Base-by-base conservation (phyloP, 2,797 vertebrate genomes). In the Geotrypetes seraphini region DNA sequence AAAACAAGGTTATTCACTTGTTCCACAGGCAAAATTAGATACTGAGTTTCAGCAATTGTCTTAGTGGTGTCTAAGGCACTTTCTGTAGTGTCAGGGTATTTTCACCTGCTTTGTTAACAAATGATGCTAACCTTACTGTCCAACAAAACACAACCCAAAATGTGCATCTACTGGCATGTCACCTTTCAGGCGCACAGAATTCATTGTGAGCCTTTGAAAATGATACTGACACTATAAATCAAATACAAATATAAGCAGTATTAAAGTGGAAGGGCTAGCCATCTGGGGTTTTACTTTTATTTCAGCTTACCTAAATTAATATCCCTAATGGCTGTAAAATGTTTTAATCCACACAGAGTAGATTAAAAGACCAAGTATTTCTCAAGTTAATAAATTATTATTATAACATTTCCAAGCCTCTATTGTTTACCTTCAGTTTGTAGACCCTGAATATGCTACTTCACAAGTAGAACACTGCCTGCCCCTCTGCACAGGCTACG, bases 51-150 rank as follows among this genome's bases (percentile, higher is more conserved):
- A n/a, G n/a, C n/a, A 81, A 73, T 87, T 80, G 78, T 91, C 89
- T 87, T 87, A 80, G 84, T 82, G 91, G 90, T 92, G 88, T 91
- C 90, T 86, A 93, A 96, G 92, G 91, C 93, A 94, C 92, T 89
- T 89, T 81, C 83, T 80, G 84, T 89, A 86, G 86, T 79, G 73
- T 83, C 76, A 75, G 58, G 66, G 79, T 64, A 48, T 57, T n/a
- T n/a, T 63, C 53, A 60, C n/a, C n/a, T n/a, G 63, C 75, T 77
- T 75, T 44, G 66, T 35, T 22, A 71, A 77, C 67, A 57, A 59
- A 61, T 41, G 48, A 66, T 2, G 14, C 72, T 73, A 71, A 60
- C 46, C 55, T 63, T 18, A 38, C 45, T 80, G 73, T 59, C 68
- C 63, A 11, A 34, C 58, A 59, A 28, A 32, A n/a, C 27, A 28